Evolutionary conservation across 2,797 vertebrate genomes (phyloP).

Genomic region (Rhadinocentrus ornatus): DNA sequence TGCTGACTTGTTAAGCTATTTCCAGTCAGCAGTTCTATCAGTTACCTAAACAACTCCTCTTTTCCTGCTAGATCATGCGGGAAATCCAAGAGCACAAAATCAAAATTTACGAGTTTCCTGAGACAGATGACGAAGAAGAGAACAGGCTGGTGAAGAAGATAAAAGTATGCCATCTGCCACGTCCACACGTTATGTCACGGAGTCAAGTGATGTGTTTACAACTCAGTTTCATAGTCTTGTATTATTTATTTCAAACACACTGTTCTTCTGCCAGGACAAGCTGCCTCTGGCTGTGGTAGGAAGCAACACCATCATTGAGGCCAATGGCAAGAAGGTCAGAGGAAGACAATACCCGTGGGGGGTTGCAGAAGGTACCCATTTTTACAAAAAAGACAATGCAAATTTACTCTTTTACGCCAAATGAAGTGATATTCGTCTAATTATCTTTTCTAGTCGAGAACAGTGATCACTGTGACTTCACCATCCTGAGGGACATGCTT

Average conservation of each 20-base stretch:
- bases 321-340: slow-evolving; percentile 93
- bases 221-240: neutral
- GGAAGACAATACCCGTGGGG: slow-evolving; percentile 99
- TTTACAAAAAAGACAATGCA: neutral
- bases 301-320: slow-evolving; percentile 98
- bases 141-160: slow-evolving; percentile 98
- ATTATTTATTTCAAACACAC: neutral
- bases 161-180: slow-evolving; percentile 81
- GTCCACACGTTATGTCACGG: neutral
- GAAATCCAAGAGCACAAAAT: slow-evolving; percentile 99
- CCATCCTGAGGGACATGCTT: slow-evolving; percentile 98
- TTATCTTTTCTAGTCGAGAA: slow-evolving; percentile 89
- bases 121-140: slow-evolving; percentile 98
- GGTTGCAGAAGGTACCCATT: slow-evolving; percentile 93
- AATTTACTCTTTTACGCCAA: neutral
- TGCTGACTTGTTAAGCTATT: too few relatives aligned
- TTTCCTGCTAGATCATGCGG: slow-evolving; percentile 91
- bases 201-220: neutral
- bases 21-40: neutral
- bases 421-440: neutral
- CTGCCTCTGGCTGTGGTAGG: slow-evolving; percentile 98
- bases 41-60: neutral
- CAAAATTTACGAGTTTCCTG: slow-evolving; percentile 99
- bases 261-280: slow-evolving; percentile 86
- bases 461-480: slow-evolving; percentile 98